Base-by-base conservation (phyloP, 2,888 invertebrate genomes). In the Sipha maydis region DNA sequence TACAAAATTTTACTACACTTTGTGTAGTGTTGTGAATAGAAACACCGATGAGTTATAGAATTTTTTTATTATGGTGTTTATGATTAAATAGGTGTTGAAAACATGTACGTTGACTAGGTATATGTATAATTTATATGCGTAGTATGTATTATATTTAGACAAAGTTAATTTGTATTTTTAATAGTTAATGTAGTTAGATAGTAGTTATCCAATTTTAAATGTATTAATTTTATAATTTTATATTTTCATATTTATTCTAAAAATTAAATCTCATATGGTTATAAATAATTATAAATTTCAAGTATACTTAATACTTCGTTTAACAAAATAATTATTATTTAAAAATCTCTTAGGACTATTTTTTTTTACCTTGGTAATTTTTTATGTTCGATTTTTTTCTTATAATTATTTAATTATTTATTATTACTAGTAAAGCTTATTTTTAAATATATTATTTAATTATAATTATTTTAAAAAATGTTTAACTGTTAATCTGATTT, bases 41-140 rank as follows among this genome's bases (percentile, higher is more conserved):
- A 38, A 14, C 28, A 28, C 1, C 11, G 19, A 67, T 80, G 38
- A 67, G 38, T 78, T 34, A 56, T 80, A 67, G 38, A 67, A 80
- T 38, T 67, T 80, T 79, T 67, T 2, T 17, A 54, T 83, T 54
- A 54, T 31, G 19, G 17, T 25, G 17, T 73, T 83, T n/a, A 25
- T 83, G 14, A 71, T 71, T 83, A 54, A 83, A 73, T 83, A 19
- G 73, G 73, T n/a, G 83, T 83, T 8, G 17, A 73, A 73, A 83
- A 56, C 34, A 71, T 71, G 73, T n/a, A n/a, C 17, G 11, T 31
- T 54, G 19, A 31, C 41, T 41, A 25, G 31, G 38, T 48, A 83
- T 28, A 48, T 54, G 17, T 25, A 71, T 71, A 83, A 48, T 83
- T 48, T 48, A 2, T 54, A 48, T 48, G 1, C 48, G 25, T n/a